A percentile compares a stretch with the other conserved stretches of the same genome.
phyloP scores from a whole-genome alignment of 2,113 vertebrate genomes.

The Larimichthys polyactis region DNA sequence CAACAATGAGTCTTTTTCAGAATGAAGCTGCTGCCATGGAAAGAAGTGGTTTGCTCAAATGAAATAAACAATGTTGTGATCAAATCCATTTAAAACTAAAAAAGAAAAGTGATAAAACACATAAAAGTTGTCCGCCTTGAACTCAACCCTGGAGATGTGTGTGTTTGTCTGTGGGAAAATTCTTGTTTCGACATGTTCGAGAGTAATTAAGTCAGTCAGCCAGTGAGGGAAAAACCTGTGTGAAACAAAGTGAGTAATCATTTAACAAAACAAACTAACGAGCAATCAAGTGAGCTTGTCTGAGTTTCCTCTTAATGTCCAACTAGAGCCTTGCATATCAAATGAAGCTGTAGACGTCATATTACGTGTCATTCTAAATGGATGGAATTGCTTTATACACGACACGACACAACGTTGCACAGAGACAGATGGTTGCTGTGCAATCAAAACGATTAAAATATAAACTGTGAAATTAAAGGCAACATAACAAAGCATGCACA shows the following conservation, averaged over 20 bases:
- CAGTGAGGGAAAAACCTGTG: conserved; percentile 4
- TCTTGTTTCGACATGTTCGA: neutral
- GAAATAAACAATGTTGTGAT: neutral
- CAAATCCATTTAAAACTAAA: neutral
- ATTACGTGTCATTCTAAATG: conserved; percentile 14
- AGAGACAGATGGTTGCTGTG: conserved; percentile 2
- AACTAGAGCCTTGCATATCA: neutral
- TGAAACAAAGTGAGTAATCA: conserved; percentile 47
- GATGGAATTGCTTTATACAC: neutral
- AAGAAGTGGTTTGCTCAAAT: neutral
- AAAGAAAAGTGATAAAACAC: neutral
- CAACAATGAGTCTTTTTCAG: neutral
- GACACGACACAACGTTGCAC: neutral
- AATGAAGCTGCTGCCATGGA: neutral
- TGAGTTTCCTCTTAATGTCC: conserved; percentile 9
- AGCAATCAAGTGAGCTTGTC: conserved; percentile 43
- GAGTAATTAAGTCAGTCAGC: conserved; percentile 35
- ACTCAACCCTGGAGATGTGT: conserved; percentile 13
- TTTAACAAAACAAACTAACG: conserved; percentile 56
- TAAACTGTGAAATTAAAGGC: neutral
- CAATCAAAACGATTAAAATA: conserved; percentile 26
- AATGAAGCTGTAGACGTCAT: conserved; percentile 9
- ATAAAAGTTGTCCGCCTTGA: neutral
- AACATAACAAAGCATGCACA: neutral
- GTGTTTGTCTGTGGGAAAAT: conserved; percentile 4